phyloP scores from a whole-genome alignment of 1,140 invertebrate genomes.

The Meloidogyne chitwoodi region DNA sequence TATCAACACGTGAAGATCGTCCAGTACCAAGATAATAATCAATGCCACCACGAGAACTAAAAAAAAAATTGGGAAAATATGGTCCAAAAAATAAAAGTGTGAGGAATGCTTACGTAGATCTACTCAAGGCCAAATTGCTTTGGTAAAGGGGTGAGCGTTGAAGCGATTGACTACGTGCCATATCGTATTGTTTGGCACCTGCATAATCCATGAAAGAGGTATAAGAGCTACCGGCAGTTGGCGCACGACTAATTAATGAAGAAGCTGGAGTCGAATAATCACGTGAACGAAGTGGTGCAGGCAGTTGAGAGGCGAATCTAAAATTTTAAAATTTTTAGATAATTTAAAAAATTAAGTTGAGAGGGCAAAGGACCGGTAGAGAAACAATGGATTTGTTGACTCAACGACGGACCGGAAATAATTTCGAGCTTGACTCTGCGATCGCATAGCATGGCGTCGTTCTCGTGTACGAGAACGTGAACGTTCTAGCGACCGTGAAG shows the following conservation, averaged over 20 bases:
- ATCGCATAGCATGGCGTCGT: constrained; percentile 52
- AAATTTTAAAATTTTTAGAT: constrained; percentile 1
- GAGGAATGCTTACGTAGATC: constrained; percentile 45
- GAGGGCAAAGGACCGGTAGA: background rate
- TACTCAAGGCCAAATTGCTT: constrained; percentile 45
- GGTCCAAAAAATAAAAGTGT: too few relatives aligned
- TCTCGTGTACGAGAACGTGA: constrained; percentile 59
- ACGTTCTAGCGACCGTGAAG: constrained; percentile 52
- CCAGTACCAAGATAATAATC: constrained; percentile 53
- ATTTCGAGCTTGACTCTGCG: constrained; percentile 50
- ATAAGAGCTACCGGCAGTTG: constrained; percentile 51
- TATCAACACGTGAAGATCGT: constrained; percentile 57
- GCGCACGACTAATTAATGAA: constrained; percentile 46
- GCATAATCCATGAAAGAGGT: constrained; percentile 58
- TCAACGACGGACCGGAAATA: constrained; percentile 44
- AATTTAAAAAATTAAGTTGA: background rate
- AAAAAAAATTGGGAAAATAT: too few relatives aligned
- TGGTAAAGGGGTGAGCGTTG: constrained; percentile 54
- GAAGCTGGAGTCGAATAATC: constrained; percentile 57
- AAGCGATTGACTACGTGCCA: constrained; percentile 41
- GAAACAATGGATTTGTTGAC: constrained; percentile 6
- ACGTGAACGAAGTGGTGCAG: constrained; percentile 53
- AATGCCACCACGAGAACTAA: constrained; percentile 55
- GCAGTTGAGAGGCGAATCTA: constrained; percentile 49
- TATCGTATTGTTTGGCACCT: constrained; percentile 53